phyloP scores from a whole-genome alignment of 2,797 vertebrate genomes.

The Champsocephalus esox region DNA sequence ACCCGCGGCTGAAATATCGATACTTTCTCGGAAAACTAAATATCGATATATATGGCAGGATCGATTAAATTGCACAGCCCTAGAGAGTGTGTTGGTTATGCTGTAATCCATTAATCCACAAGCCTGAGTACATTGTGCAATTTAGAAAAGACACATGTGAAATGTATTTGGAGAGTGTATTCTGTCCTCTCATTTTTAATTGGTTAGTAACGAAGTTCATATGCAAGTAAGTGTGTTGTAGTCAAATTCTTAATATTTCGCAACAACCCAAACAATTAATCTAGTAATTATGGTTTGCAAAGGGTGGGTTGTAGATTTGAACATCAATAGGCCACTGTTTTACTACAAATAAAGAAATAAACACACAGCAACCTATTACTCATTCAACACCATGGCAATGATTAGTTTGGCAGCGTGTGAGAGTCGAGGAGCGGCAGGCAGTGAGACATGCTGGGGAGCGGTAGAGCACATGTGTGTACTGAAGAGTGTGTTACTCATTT shows the following conservation, averaged over 20 bases:
- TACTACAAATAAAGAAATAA: constrained; percentile 9
- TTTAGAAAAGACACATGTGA: not conserved
- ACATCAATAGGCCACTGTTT: constrained; percentile 9
- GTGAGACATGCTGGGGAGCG: constrained; percentile 4
- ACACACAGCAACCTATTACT: constrained; percentile 18
- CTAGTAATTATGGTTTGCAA: not conserved
- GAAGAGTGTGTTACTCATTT: constrained; percentile 40
- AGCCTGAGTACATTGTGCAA: not conserved
- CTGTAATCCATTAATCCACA: no score
- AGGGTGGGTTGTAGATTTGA: not conserved
- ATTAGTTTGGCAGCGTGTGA: constrained; percentile 43
- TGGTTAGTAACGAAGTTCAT: no score
- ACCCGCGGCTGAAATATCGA: no score
- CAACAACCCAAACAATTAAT: not conserved
- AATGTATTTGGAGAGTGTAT: not conserved
- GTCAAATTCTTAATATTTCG: not conserved
- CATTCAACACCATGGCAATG: constrained; percentile 31
- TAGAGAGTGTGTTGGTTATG: no score
- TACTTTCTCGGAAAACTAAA: no score
- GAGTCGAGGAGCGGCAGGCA: constrained; percentile 14
- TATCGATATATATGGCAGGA: no score
- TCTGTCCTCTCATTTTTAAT: not conserved
- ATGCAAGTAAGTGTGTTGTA: not conserved
- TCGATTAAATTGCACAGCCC: no score
- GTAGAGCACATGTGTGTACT: constrained; percentile 7